These are phyloP conservation scores for Rhagophthalmus giganteus DNA, from an alignment of 2,888 invertebrate genomes.

Conservation along the genomic window DNA sequence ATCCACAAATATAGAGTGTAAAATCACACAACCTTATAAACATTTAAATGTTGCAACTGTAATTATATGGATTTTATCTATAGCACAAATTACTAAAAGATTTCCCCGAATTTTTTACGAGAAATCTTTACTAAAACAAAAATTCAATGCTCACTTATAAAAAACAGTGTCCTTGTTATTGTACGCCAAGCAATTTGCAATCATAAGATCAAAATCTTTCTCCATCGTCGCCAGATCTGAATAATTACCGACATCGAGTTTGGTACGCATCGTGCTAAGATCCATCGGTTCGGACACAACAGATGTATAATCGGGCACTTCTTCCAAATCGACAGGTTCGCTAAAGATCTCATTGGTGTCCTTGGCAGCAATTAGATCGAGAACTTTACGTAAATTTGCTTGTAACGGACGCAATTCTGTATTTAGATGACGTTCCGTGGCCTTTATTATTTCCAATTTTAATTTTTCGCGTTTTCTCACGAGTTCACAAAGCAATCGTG, in stretches of 20 bases:
- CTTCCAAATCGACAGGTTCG: constrained; percentile 87
- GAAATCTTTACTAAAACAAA: neutral
- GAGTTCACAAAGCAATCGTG: constrained; percentile 88
- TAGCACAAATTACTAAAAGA: neutral
- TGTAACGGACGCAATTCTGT: constrained; percentile 82
- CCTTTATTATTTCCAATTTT: constrained; percentile 83
- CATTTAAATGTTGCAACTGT: neutral
- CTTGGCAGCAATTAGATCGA: constrained; percentile 75
- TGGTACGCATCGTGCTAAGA: constrained; percentile 82
- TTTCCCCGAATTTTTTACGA: neutral
- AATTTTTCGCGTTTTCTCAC: constrained; percentile 94
- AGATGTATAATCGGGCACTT: constrained; percentile 88
- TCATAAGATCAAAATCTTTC: constrained; percentile 92
- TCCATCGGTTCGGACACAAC: constrained; percentile 88
- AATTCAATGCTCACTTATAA: constrained; percentile 64
- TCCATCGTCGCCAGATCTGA: constrained; percentile 77
- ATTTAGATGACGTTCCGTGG: constrained; percentile 78
- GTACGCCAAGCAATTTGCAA: constrained; percentile 92
- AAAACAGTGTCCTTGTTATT: constrained; percentile 95
- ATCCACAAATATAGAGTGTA: too few relatives aligned
- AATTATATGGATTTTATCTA: neutral
- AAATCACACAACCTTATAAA: neutral
- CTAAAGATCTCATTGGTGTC: constrained; percentile 88
- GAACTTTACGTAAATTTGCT: constrained; percentile 73
- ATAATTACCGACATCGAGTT: constrained; percentile 71